Evolutionary conservation across 2,113 vertebrate genomes (phyloP).

Genomic region (Paradoxurus hermaphroditus): DNA sequence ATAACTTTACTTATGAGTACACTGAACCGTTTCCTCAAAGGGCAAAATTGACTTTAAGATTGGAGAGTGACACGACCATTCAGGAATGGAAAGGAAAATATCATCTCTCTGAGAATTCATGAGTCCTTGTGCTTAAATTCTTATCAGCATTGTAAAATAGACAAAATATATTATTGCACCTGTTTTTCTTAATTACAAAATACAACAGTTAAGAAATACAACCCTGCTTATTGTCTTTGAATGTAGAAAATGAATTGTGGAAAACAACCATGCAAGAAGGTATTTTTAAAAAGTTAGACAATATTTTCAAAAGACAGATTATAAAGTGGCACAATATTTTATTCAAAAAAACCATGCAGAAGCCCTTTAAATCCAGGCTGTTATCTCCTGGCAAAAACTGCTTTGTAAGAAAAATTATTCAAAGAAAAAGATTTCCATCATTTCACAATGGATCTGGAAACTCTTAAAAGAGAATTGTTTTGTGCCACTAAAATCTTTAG

Average conservation of each 20-base stretch:
- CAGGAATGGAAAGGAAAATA: not conserved
- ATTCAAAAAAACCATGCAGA: not conserved
- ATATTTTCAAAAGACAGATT: slow-evolving; percentile 41
- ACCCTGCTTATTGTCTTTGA: not conserved
- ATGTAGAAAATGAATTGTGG: not conserved
- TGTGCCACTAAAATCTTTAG: slow-evolving; percentile 70
- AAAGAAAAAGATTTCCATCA: slow-evolving; percentile 51
- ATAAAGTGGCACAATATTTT: not conserved
- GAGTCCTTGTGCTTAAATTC: not conserved
- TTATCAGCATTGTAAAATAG: not conserved
- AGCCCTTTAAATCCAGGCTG: slow-evolving; percentile 5
- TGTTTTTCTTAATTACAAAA: not conserved
- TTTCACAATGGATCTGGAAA: slow-evolving; percentile 56
- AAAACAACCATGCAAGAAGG: not conserved
- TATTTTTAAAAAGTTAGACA: slow-evolving; percentile 28
- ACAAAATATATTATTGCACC: not conserved
- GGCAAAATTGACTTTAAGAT: not conserved
- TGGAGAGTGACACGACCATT: not conserved
- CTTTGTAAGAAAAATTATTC: slow-evolving; percentile 49
- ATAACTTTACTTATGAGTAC: not conserved
- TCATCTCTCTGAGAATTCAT: not conserved
- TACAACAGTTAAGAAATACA: not conserved
- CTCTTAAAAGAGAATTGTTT: slow-evolving; percentile 62
- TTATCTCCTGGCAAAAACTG: slow-evolving; percentile 7
- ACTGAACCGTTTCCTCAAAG: not conserved